These are phyloP conservation scores for Eptatretus burgeri DNA, from an alignment of 2,113 vertebrate genomes.

Conservation along the genomic window DNA sequence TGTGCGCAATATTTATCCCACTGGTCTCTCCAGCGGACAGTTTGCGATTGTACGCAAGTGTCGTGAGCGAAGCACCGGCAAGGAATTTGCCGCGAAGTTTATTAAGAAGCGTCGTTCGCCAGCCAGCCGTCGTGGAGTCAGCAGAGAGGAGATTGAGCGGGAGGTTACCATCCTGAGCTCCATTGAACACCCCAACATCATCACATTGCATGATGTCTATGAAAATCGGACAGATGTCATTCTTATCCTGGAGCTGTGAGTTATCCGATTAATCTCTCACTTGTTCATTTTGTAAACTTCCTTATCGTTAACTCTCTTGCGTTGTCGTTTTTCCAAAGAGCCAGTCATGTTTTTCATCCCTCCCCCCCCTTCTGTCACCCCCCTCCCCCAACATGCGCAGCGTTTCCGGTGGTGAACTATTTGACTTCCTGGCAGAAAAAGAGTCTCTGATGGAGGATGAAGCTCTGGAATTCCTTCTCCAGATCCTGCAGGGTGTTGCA, in stretches of 20 bases:
- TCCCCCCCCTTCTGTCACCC: no score
- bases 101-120: conserved; percentile 66
- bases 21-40: conserved; percentile 34
- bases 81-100: conserved; percentile 59
- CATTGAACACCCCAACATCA: conserved; percentile 45
- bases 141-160: conserved; percentile 50
- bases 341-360: no score
- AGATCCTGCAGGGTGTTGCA: conserved; percentile 23
- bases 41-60: conserved; percentile 80
- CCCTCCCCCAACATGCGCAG: conserved; percentile 11
- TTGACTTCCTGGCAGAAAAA: conserved; percentile 38
- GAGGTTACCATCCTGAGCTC: conserved; percentile 66
- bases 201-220: conserved; percentile 51
- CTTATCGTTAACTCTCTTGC: no score
- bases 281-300: no score
- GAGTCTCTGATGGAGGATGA: conserved; percentile 26
- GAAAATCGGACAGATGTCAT: conserved; percentile 79
- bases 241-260: conserved; percentile 90
- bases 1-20: background rate
- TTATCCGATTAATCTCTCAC: conserved; percentile 10
- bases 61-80: conserved; percentile 31
- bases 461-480: conserved; percentile 26
- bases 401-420: conserved; percentile 28
- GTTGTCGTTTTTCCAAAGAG: no score
- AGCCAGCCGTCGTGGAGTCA: conserved; percentile 48